Base-by-base conservation (phyloP, 2,888 invertebrate genomes). In the Lacanobia oleracea region DNA sequence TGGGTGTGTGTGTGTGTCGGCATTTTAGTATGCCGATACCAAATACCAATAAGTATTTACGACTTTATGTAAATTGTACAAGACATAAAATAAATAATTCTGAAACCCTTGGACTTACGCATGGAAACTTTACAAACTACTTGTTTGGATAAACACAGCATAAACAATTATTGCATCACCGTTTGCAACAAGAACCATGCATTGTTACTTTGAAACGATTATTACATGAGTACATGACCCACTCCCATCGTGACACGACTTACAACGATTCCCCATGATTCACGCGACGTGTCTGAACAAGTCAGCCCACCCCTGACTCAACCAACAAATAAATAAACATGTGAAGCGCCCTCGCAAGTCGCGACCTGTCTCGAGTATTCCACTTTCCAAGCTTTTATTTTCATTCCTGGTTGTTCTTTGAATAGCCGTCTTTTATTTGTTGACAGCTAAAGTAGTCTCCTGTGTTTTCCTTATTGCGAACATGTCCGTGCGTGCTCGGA, bases 361-460 rank as follows among this genome's bases (percentile, higher is more conserved):
- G 67, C 67, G 63, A 87, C 86, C 54, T 78, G 84, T 51, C 77
- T 74, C 45, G 53, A 69, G 64, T 40, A 78, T 78, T 77, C 59
- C 40, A 73, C 67, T 72, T 84, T 74, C 57, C 48, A 72, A 75
- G 77, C 75, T 81, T 83, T 85, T 86, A 84, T 86, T 79, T 75
- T 68, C 43, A 67, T 64, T 78, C 69, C 71, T 21, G 56, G 37
- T 64, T 79, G 62, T 72, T 82, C 79, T 84, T 79, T 82, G 75
- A 78, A 86, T 73, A 48, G 45, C 56, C 48, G 37, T 50, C 68
- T 73, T 79, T 75, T 81, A 61, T 81, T 76, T 75, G 43, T 33
- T 0, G 56, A 48, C 50, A 60, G 66, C 62, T 71, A 77, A n/a
- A 77, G 69, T 75, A 53, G 50, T 61, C 53, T 37, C 60, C 66